These are phyloP conservation scores for Proctacanthus coquilletti DNA, from an alignment of 1,140 invertebrate genomes.

Conservation along the genomic window DNA sequence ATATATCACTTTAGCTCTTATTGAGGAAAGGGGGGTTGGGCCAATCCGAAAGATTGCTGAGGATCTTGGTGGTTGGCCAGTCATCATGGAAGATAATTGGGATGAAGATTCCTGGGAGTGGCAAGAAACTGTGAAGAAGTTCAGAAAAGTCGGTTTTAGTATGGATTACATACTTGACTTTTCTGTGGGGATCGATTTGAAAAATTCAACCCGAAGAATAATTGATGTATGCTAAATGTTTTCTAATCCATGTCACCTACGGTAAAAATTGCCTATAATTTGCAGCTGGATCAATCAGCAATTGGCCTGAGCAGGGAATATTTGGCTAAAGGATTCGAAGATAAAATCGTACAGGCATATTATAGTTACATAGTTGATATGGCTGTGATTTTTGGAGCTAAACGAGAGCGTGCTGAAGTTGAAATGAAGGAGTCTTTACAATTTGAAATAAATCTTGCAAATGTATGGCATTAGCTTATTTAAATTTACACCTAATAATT, in stretches of 20 bases:
- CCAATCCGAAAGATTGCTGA: slow-evolving; percentile 55
- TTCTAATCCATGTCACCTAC: background rate
- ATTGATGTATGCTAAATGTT: slow-evolving; percentile 80
- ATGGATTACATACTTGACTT: slow-evolving; percentile 89
- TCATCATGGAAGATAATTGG: slow-evolving; percentile 65
- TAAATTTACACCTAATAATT: background rate
- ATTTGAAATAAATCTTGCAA: slow-evolving; percentile 88
- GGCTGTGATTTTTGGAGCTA: slow-evolving; percentile 71
- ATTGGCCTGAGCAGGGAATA: slow-evolving; percentile 81
- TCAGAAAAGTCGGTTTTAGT: slow-evolving; percentile 62
- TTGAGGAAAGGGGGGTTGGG: slow-evolving; percentile 53
- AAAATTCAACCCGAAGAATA: slow-evolving; percentile 69
- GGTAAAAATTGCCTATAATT: slow-evolving; percentile 2
- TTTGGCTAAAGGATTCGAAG: slow-evolving; percentile 63
- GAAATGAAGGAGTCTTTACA: slow-evolving; percentile 71
- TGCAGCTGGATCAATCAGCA: slow-evolving; percentile 79
- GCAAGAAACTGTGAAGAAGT: slow-evolving; percentile 68
- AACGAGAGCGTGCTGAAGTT: slow-evolving; percentile 45
- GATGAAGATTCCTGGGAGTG: slow-evolving; percentile 54
- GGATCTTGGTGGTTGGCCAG: slow-evolving; percentile 80
- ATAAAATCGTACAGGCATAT: slow-evolving; percentile 64
- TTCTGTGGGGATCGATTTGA: slow-evolving; percentile 77
- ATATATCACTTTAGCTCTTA: slow-evolving; percentile 48
- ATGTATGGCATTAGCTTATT: slow-evolving; percentile 43
- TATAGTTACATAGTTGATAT: slow-evolving; percentile 77